Base-by-base conservation (phyloP, 2,888 invertebrate species). In the Rhopalosiphum nymphaeae region DNA sequence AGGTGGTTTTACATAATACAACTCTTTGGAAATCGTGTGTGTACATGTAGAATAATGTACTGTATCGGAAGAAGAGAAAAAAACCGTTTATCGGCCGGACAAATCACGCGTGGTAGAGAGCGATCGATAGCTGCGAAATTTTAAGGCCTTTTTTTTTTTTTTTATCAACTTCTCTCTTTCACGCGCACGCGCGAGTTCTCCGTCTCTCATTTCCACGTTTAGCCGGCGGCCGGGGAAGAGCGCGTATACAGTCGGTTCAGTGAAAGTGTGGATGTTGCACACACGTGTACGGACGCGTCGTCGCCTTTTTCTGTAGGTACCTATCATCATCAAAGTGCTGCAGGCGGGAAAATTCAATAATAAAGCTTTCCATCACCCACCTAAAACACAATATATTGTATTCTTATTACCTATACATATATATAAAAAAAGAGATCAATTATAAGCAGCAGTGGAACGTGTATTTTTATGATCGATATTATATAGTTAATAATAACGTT, bases 31-130 rank as follows among this genome's bases (percentile, higher is more conserved):
- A 91, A 91, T 91, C 85, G 85, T 57, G 57, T 85, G 84, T 56
- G 84, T 56, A n/a, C 21, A 25, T 61, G 67, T 21, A 13, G 42
- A 61, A 16, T 25, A 49, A 61, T 44, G 26, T 44, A 42, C 44
- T 53, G 36, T 53, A 56, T 57, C 85, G 57, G 49, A 91, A 57
- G 57, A 92, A 92, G 87, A 49, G 29, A 26, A 61, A 89, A 87
- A 88, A 53, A 67, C 78, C 89, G 89, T 93, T 89, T 78, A 89
- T 93, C 89, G 92, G 53, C 25, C 56, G 53, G 44, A 89, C 92
- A 42, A 78, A 93, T 78, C 88, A 53, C 87, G 67, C 21, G 92
- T 10, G 9, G 67, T 53, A 92, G 67, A 87, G 88, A 87, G 67
- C 88, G 56, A 10, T 36, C 21, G 36, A 53, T 7, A n/a, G 56